These are phyloP conservation scores for Chiroxiphia lanceolata DNA, from an alignment of 2,797 vertebrate genomes.

Conservation along the genomic window DNA sequence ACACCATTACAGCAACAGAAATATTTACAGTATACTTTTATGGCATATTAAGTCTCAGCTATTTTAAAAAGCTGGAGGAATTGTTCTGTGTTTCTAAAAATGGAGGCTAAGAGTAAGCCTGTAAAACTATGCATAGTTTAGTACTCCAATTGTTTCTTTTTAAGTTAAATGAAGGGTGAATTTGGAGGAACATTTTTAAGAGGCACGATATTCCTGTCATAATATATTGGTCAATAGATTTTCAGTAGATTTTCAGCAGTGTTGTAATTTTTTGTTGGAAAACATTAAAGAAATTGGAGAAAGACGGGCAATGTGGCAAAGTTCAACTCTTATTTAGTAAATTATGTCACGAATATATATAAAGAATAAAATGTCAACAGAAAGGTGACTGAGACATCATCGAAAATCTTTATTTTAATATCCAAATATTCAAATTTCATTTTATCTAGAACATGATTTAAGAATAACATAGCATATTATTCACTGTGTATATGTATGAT, in stretches of 20 bases:
- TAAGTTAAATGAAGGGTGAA: background rate
- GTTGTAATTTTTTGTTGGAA: background rate
- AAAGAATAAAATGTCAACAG: background rate
- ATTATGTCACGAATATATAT: background rate
- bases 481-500: background rate
- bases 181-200: background rate
- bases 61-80: constrained; percentile 24
- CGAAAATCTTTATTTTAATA: background rate
- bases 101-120: background rate
- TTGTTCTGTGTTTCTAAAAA: constrained; percentile 52
- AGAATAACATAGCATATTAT: background rate
- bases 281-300: background rate
- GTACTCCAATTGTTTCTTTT: background rate
- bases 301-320: background rate
- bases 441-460: background rate
- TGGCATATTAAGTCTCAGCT: constrained; percentile 18
- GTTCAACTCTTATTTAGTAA: background rate
- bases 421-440: background rate
- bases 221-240: background rate
- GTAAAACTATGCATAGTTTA: background rate
- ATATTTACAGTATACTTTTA: constrained; percentile 62
- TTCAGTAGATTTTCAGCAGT: background rate
- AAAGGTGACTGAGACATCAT: background rate
- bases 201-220: background rate
- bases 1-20: constrained; percentile 45